phyloP scores from a whole-genome alignment of 2,888 invertebrate species.

The Sphaerophoria rueppellii region DNA sequence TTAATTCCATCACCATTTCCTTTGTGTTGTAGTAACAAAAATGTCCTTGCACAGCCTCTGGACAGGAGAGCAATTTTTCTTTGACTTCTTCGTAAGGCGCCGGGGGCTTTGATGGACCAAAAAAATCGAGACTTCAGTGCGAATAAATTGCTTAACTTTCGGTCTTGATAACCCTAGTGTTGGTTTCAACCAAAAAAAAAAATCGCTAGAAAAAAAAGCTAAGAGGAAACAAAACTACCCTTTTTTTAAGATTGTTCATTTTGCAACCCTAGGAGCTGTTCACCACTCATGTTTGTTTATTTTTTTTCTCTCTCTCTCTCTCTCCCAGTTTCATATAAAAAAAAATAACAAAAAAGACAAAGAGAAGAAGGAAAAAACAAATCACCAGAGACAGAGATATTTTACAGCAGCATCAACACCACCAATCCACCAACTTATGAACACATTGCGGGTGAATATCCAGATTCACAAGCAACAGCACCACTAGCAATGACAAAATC shows the following conservation, averaged over 20 bases:
- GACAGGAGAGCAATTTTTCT: conserved; percentile 34
- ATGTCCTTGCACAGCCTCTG: conserved; percentile 22
- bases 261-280: conserved; percentile 30
- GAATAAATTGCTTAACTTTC: conserved; percentile 64
- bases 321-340: conserved; percentile 12
- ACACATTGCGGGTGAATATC: conserved; percentile 53
- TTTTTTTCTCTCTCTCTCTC: conserved; percentile 37
- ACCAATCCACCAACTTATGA: conserved; percentile 39
- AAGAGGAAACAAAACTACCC: not conserved
- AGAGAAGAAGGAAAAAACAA: not conserved
- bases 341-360: not conserved
- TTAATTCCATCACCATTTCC: conserved; percentile 25
- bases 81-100: conserved; percentile 15
- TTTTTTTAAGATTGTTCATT: conserved; percentile 39
- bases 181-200: conserved; percentile 32
- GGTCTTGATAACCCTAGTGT: conserved; percentile 50
- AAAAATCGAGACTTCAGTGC: conserved; percentile 18
- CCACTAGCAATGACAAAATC: conserved; percentile 19
- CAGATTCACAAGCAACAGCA: not conserved
- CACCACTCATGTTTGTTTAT: conserved; percentile 22
- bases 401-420: conserved; percentile 38
- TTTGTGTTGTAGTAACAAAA: not conserved
- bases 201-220: not conserved
- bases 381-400: conserved; percentile 38
- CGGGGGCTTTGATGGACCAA: not conserved